Base-by-base conservation (phyloP, 1,140 invertebrate genomes). In the Hesperophylax magnus region DNA sequence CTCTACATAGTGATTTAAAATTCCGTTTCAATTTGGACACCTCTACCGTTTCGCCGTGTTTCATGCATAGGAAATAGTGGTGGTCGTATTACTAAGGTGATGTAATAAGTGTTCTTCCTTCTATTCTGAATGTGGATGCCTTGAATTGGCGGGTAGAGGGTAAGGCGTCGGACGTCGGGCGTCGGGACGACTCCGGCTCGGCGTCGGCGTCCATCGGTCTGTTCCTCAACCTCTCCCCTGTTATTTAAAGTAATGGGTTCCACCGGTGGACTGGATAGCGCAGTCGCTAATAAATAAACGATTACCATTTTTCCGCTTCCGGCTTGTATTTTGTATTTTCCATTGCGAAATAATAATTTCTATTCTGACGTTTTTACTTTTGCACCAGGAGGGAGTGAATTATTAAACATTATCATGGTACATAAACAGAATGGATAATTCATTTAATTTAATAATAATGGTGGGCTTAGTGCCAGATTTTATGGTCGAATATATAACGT, bases 171-270 rank as follows among this genome's bases (percentile, higher is more conserved):
- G 18, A 20, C 20, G 20, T 2, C 0, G 54, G 58, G 34, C 54
- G 52, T 60, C 22, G 75, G 18, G 56, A 56, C 18, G 54, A 7
- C 52, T 6, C 47, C 47, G 39, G 75, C 27, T 20, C 47, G 39
- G 75, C 27, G 39, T 9, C 18, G 80, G 77, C 77, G 77, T 52
- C 81, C 56, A 24, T 9, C 27, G 71, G 80, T 79, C 81, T 79
- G 47, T n/a, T 27, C 76, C 31, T 60, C 75, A 14, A 58, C n/a
- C 52, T 24, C 71, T 61, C 53, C 78, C 78, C 78, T 79, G 78
- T 82, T 82, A 82, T 82, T 82, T 82, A 82, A 82, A 71, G 79
- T 79, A 79, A 79, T 79, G 80, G 78, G 72, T 82, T 80, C 61
- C 31, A 53, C 60, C 72, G 24, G 61, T 52, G 72, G 76, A 52